These are phyloP conservation scores for Vipera ursinii DNA, from an alignment of 2,797 vertebrate genomes.

Conservation along the genomic window DNA sequence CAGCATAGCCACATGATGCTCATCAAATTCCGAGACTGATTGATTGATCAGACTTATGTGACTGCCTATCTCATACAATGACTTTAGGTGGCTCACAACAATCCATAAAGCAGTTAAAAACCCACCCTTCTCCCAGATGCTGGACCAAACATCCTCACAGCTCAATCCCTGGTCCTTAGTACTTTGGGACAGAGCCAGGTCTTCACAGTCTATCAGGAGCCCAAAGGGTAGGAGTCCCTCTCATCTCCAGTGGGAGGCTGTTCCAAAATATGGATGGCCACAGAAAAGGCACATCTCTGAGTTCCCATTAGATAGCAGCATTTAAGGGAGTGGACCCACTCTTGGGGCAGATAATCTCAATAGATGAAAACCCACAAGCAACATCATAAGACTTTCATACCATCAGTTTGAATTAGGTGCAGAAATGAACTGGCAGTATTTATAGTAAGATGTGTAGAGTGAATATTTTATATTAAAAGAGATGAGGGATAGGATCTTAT, in stretches of 20 bases:
- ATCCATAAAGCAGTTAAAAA: not conserved
- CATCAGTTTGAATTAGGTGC: not conserved
- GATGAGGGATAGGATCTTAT: not conserved
- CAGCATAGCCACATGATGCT: not conserved
- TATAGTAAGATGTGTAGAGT: not conserved
- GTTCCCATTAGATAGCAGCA: not conserved
- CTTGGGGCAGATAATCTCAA: not conserved
- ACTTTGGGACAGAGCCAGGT: not conserved
- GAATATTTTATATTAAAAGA: not conserved
- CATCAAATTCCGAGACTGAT: not conserved
- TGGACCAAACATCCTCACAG: not conserved
- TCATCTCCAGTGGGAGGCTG: not conserved
- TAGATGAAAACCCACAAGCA: not conserved
- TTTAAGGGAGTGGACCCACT: not conserved
- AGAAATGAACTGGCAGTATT: not conserved
- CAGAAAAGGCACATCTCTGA: not conserved
- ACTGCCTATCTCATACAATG: not conserved
- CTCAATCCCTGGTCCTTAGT: not conserved
- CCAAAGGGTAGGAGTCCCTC: not conserved
- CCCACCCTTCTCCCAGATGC: not conserved
- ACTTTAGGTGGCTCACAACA: not conserved
- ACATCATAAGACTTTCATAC: not conserved
- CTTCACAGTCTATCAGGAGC: not conserved
- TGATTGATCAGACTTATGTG: not conserved
- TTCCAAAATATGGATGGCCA: not conserved